Evolutionary conservation across 2,113 vertebrate genomes (phyloP).

Genomic region (Ariopsis seemanni): DNA sequence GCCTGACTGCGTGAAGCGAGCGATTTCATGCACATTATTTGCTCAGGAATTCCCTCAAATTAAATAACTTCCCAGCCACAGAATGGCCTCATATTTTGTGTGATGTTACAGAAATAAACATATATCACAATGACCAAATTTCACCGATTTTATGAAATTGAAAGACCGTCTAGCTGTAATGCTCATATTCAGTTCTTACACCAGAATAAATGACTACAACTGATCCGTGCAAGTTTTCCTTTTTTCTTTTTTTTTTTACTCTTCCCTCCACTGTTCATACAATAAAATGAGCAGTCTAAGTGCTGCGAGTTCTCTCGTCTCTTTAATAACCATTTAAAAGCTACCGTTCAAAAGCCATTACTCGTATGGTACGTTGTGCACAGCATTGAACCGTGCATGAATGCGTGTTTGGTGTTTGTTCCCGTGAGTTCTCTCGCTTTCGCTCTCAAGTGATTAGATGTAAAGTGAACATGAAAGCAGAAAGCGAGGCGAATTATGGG

Average conservation of each 20-base stretch:
- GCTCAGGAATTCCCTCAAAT: no score
- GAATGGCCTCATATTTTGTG: no score
- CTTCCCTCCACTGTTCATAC: neutral
- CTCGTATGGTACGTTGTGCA: constrained; percentile 29
- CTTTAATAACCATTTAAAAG: constrained; percentile 51
- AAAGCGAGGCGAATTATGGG: constrained; percentile 44
- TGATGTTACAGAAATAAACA: no score
- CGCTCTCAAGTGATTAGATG: constrained; percentile 43
- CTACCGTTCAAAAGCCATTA: constrained; percentile 42
- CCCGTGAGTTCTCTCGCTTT: constrained; percentile 15
- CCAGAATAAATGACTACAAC: neutral
- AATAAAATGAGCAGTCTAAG: constrained; percentile 10
- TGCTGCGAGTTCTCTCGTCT: constrained; percentile 30
- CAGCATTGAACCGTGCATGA: constrained; percentile 18
- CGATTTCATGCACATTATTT: no score
- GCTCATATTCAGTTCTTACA: neutral
- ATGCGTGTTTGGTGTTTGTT: constrained; percentile 15
- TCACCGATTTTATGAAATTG: no score
- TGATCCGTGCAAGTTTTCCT: neutral
- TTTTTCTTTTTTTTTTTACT: neutral
- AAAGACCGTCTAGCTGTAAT: neutral
- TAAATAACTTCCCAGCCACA: no score
- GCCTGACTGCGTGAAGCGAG: no score
- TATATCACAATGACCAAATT: no score
- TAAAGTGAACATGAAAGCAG: constrained; percentile 42